Evolutionary conservation across 1,140 invertebrate species (phyloP), one percentile per base, ranked within the genome.

Genomic region (Trichonephila inaurata): DNA sequence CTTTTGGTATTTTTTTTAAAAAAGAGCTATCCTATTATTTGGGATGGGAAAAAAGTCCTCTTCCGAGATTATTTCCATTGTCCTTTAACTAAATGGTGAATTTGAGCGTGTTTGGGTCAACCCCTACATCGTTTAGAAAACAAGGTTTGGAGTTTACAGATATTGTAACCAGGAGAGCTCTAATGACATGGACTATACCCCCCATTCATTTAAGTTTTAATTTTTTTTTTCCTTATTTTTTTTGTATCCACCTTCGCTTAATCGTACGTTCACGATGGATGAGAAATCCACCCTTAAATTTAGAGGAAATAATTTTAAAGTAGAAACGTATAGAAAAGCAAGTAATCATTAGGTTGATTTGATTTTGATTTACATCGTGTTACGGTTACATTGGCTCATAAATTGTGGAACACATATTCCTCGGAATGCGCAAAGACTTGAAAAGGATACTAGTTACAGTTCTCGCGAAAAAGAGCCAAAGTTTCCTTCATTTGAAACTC

Each of bases 91-190:
- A 85, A 85, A 85, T 60, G 58, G 21, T 51, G 33, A 82, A 40
- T 82, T 40, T n/a, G 10, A 60, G 44, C 82, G 44, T 85, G 82
- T 85, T 58, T 60, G 24, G 44, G n/a, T 58, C 82, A 14, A n/a
- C 58, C 82, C 82, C 12, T 12, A 85, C 82, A 85, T 85, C 40
- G 82, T 85, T 85, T 85, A 85, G 58, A 85, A 58, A 85, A 85
- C 51, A 58, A 60, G 51, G 82, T n/a, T n/a, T 51, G 51, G 51
- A n/a, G 21, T 77, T 77, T 60, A 28, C 21, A 5, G 10, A 19
- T 60, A 60, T 24, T 28, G 77, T 82, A 82, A 69, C 66, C 0
- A 77, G 24, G 72, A 77, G 69, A 77, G 44, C 51, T 51, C 51
- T 21, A 18, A 33, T 16, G 19, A n/a, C 51, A 58, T 77, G 18